Conservation (phyloP, 37 sponge, comb jelly and placozoan genomes). For the Axinella damicornis region DNA sequence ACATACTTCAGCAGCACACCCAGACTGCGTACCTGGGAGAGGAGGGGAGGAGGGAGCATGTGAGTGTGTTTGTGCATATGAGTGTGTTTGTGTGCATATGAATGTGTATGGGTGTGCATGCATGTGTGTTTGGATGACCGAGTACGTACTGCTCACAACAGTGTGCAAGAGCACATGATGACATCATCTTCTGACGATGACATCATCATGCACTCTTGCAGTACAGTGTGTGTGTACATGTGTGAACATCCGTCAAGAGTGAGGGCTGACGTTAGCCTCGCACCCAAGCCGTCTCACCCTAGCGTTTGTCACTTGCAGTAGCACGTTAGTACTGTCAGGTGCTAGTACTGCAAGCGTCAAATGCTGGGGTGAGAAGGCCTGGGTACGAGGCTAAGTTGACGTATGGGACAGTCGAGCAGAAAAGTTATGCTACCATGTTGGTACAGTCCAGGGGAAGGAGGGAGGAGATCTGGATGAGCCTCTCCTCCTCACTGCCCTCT, state of each 20-base stretch:
- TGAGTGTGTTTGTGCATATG: neutral
- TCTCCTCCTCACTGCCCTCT: slow-evolving; percentile 63
- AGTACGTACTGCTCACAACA: no score
- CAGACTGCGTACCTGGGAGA: slow-evolving; percentile 38
- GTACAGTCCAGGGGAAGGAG: slow-evolving; percentile 63
- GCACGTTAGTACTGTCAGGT: no score
- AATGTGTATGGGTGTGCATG: neutral
- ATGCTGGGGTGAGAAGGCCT: no score
- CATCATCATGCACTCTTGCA: slow-evolving; percentile 2
- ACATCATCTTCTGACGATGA: neutral
- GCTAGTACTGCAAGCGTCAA: no score
- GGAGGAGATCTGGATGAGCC: slow-evolving; percentile 67
- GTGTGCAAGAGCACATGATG: no score
- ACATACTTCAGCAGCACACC: slow-evolving; percentile 93
- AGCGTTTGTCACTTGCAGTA: no score
- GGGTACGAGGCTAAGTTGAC: no score
- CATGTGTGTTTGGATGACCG: neutral
- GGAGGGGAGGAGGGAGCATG: neutral
- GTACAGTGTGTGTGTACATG: no score
- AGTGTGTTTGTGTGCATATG: neutral
- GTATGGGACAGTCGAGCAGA: no score
- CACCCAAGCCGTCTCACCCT: no score
- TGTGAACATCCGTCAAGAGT: no score
- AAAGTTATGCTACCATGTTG: slow-evolving; percentile 76
- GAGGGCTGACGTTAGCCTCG: no score